Conservation (phyloP, 2,888 invertebrate genomes). For the Mylabris sibirica region DNA sequence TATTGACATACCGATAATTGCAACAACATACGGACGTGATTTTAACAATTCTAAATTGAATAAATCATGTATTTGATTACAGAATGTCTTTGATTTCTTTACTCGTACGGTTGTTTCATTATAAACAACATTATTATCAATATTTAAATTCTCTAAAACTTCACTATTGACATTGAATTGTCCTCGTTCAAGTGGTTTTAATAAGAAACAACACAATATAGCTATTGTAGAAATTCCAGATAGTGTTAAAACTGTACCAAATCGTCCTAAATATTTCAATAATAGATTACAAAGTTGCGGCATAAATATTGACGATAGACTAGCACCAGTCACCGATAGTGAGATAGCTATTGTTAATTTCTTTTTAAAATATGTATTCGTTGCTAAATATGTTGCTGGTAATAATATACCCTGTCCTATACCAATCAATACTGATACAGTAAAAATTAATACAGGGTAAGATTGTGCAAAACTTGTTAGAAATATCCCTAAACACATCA, state of each 20-base stretch:
- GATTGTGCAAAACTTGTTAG: slow-evolving; percentile 59
- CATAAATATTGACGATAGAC: slow-evolving; percentile 62
- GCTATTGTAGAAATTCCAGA: slow-evolving; percentile 62
- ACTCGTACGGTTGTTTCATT: slow-evolving; percentile 50
- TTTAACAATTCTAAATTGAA: slow-evolving; percentile 56
- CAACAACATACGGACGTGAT: slow-evolving; percentile 51
- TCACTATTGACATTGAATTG: background rate
- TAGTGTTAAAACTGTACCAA: slow-evolving; percentile 62
- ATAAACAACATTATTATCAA: slow-evolving; percentile 42
- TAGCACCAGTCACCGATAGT: slow-evolving; percentile 61
- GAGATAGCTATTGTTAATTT: slow-evolving; percentile 63
- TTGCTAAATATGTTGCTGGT: slow-evolving; percentile 61
- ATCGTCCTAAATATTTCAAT: slow-evolving; percentile 57
- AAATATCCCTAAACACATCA: slow-evolving; percentile 59
- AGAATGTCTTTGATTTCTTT: slow-evolving; percentile 33
- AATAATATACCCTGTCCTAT: slow-evolving; percentile 61
- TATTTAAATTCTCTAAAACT: slow-evolving; percentile 24
- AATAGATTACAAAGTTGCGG: slow-evolving; percentile 61
- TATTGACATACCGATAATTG: slow-evolving; percentile 58
- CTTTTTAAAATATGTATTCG: slow-evolving; percentile 63
- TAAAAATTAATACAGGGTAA: slow-evolving; percentile 58
- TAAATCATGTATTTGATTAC: slow-evolving; percentile 45
- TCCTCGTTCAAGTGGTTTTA: slow-evolving; percentile 59
- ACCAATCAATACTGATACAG: slow-evolving; percentile 56
- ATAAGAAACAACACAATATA: slow-evolving; percentile 60